Evolutionary conservation across 2,797 vertebrate genomes (phyloP), one percentile per base, ranked within the genome.

Genomic region (Poecilia velifera): DNA sequence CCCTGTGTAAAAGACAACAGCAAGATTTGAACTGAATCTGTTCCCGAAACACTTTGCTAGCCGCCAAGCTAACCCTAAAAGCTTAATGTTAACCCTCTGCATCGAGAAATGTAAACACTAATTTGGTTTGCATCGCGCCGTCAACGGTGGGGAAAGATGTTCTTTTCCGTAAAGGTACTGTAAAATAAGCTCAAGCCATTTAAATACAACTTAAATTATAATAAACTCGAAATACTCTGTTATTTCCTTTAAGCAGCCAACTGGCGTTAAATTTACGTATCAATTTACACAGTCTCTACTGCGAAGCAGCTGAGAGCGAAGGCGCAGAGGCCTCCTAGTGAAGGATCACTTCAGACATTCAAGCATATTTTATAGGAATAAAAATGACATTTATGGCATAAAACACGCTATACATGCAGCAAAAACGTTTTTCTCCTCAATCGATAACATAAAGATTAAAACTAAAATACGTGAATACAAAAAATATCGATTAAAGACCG

Each of bases 271-370:
- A 87, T 94, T 94, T 91, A 93, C 94, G 92, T 94, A 91, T 95
- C 93, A 93, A 91, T 95, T 94, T 95, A 93, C 92, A 91, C 92
- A 83, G 92, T 91, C 93, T 90, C 93, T 92, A 89, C 86, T 86
- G 91, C 93, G 79, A 83, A 94, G 92, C 93, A 94, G 93, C 94
- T 94, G 93, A 95, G 93, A 94, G 90, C 93, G 91, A 89, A 88
- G 91, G 94, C 92, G 89, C 92, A 95, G 92, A 92, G 96, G 95
- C 96, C 96, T 96, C 77, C 90, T 92, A 90, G 93, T 91, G 86
- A 81, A 91, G 93, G 94, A 94, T 95, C 94, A 84, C 81, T 87
- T 88, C 88, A 71, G 76, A 93, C 92, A 92, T 93, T 93, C 76
- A 93, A 84, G 87, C 90, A 89, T 89, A 90, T 93, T 95, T 93